A percentile compares a stretch with the other conserved stretches of the same genome.
Evolutionary conservation across 1,140 invertebrate species (phyloP).

Genomic region (Physella acuta): DNA sequence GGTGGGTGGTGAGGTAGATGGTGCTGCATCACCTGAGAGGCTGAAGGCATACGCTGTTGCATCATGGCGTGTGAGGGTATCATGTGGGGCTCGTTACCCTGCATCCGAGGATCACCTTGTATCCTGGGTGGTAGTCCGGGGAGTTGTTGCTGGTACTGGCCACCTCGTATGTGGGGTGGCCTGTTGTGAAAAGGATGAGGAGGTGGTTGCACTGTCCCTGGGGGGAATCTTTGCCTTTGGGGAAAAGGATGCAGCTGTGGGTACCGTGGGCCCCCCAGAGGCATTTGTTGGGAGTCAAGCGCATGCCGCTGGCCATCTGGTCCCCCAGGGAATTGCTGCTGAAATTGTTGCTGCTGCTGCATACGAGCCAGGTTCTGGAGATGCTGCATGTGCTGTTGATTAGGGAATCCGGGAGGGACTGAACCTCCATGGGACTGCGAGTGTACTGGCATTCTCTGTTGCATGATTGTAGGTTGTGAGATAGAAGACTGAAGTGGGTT

Average conservation of each 20-base stretch:
- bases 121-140: conserved; percentile 1
- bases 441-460: conserved; percentile 20
- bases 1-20: conserved; percentile 3
- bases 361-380: conserved; percentile 23
- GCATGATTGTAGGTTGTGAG: conserved; percentile 4
- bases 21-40: background rate
- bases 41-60: background rate
- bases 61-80: background rate
- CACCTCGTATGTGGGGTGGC: conserved; percentile 13
- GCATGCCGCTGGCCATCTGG: conserved; percentile 11
- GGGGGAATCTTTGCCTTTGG: conserved; percentile 14
- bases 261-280: conserved; percentile 17
- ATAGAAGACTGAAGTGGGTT: background rate
- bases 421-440: conserved; percentile 11
- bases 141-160: conserved; percentile 14
- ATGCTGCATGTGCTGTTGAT: conserved; percentile 25
- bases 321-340: conserved; percentile 20
- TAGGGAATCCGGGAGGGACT: conserved; percentile 1
- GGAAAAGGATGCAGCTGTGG: conserved; percentile 7
- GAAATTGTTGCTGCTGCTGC: conserved; percentile 25
- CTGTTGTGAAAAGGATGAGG: conserved; percentile 9
- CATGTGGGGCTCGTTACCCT: background rate
- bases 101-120: conserved; percentile 6
- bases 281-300: conserved; percentile 12
- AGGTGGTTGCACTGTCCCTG: background rate